phyloP scores from a whole-genome alignment of 2,113 vertebrate species.

The Anguilla rostrata region DNA sequence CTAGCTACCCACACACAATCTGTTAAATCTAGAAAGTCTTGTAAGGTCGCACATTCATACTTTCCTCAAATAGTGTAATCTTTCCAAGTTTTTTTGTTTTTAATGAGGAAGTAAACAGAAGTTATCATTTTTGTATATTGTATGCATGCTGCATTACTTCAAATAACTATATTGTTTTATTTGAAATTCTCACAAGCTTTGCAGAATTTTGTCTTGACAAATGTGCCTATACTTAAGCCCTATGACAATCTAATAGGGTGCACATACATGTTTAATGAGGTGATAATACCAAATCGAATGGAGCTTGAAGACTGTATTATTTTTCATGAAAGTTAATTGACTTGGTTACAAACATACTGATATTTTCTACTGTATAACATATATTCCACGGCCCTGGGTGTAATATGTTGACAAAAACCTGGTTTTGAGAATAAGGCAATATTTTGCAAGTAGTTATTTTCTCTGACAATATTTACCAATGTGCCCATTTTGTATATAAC shows the following conservation, averaged over 20 bases:
- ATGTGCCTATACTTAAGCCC: background rate
- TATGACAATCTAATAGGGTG: background rate
- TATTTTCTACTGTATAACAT: too few relatives aligned
- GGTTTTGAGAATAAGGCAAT: too few relatives aligned
- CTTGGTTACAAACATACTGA: too few relatives aligned
- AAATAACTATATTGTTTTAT: background rate
- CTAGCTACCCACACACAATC: background rate
- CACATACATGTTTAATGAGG: background rate
- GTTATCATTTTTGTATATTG: background rate
- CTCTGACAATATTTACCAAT: too few relatives aligned
- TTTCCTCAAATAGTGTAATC: background rate
- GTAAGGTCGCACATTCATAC: background rate
- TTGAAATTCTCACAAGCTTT: background rate
- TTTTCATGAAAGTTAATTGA: too few relatives aligned
- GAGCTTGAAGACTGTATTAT: too few relatives aligned
- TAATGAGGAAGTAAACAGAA: background rate
- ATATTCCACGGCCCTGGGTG: too few relatives aligned
- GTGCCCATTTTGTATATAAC: too few relatives aligned
- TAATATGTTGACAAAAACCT: too few relatives aligned
- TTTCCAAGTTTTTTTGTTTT: background rate
- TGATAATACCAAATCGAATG: background rate
- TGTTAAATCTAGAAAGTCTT: background rate
- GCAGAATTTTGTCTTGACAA: background rate
- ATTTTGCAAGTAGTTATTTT: too few relatives aligned
- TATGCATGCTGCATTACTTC: background rate